These are phyloP conservation scores for Cerastis rubricosa DNA, from an alignment of 2,888 invertebrate species.

Conservation along the genomic window DNA sequence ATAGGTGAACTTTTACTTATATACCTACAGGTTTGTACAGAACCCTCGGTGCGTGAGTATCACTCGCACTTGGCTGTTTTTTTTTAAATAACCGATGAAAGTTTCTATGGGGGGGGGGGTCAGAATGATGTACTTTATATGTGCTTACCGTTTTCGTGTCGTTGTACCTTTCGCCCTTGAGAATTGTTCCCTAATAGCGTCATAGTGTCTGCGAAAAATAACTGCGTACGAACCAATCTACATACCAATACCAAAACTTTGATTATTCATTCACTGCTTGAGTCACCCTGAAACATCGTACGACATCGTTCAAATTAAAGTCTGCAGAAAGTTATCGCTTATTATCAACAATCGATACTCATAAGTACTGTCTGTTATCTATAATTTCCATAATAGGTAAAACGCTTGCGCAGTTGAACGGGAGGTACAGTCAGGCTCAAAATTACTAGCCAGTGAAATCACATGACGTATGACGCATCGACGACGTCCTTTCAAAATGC, in stretches of 20 bases:
- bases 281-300: neutral
- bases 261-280: neutral
- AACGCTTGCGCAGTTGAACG: neutral
- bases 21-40: no score
- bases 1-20: no score
- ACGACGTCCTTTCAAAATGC: no score
- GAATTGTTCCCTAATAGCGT: neutral
- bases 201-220: neutral
- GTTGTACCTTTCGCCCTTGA: no score
- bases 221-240: neutral
- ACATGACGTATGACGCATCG: neutral
- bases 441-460: neutral
- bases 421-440: neutral
- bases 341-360: constrained; percentile 10
- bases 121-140: no score
- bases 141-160: no score
- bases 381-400: neutral
- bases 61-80: no score
- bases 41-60: no score
- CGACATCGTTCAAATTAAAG: neutral
- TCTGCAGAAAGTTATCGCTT: neutral
- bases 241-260: neutral
- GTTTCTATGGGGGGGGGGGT: no score
- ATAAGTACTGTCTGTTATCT: constrained; percentile 3
- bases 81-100: no score